phyloP scores from a whole-genome alignment of 2,888 invertebrate genomes.

The Drosophila mercatorum region DNA sequence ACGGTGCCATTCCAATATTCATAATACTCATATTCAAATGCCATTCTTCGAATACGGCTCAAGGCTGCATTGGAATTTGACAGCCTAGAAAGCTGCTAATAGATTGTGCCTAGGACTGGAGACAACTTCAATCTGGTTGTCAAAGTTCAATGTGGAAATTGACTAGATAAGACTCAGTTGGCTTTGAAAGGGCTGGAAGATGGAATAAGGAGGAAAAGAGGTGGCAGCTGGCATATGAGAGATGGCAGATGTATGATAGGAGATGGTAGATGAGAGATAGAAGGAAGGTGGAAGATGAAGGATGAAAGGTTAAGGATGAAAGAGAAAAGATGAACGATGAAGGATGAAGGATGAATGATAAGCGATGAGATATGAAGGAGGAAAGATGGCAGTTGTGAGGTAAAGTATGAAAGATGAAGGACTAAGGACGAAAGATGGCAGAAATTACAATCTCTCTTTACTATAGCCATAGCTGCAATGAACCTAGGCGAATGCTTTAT shows the following conservation, averaged over 20 bases:
- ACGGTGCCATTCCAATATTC: constrained; percentile 45
- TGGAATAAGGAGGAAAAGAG: no score
- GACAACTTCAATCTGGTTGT: background rate
- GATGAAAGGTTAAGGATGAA: background rate
- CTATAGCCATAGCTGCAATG: background rate
- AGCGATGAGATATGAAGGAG: background rate
- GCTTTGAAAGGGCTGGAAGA: background rate
- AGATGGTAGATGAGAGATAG: background rate
- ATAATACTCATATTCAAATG: constrained; percentile 21
- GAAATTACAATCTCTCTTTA: background rate
- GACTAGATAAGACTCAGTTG: no score
- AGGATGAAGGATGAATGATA: background rate
- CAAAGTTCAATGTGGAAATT: background rate
- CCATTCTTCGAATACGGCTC: constrained; percentile 38
- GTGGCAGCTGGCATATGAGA: background rate
- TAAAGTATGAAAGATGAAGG: background rate
- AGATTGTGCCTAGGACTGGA: background rate
- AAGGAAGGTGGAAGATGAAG: background rate
- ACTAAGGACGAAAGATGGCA: background rate
- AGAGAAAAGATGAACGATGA: background rate
- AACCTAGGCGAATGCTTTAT: background rate
- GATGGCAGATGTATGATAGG: background rate
- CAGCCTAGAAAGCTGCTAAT: constrained; percentile 10
- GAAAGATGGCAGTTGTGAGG: background rate
- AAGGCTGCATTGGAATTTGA: constrained; percentile 24